These are phyloP conservation scores for Chloebia gouldiae DNA, from an alignment of 2,113 vertebrate species.

Conservation along the genomic window DNA sequence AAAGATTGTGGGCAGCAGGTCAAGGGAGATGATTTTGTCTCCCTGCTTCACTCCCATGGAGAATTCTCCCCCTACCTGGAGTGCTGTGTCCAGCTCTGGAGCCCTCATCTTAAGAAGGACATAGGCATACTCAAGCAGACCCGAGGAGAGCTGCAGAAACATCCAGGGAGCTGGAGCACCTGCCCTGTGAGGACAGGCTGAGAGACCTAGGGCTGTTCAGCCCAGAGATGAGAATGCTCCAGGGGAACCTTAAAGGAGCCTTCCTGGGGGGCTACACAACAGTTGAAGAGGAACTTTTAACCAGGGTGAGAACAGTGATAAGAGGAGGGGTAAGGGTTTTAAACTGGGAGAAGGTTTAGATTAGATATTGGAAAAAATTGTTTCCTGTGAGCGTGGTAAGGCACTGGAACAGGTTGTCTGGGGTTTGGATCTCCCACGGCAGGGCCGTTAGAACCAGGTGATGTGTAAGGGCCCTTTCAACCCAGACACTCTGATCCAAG, in stretches of 20 bases:
- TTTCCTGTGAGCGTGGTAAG: background rate
- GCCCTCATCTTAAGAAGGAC: background rate
- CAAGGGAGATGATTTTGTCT: background rate
- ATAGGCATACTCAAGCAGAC: background rate
- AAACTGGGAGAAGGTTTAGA: background rate
- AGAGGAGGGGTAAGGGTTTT: background rate
- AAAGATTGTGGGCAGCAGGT: background rate
- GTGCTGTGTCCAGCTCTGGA: background rate
- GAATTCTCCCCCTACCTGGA: background rate
- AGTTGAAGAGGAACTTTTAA: background rate
- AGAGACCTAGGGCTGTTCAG: background rate
- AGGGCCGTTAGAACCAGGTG: background rate
- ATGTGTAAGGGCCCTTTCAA: background rate
- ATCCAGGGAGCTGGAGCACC: background rate
- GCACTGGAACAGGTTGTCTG: background rate
- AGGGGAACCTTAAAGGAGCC: background rate
- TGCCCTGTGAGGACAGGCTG: background rate
- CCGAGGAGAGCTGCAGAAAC: background rate
- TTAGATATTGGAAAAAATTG: background rate
- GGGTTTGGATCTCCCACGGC: fast-evolving
- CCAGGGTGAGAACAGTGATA: background rate
- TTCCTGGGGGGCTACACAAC: background rate
- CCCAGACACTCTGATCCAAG: background rate
- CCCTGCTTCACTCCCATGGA: background rate
- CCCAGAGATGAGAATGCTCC: background rate